Conservation (phyloP, 2,797 vertebrate species). For the Heteromormyrus szaboi region DNA sequence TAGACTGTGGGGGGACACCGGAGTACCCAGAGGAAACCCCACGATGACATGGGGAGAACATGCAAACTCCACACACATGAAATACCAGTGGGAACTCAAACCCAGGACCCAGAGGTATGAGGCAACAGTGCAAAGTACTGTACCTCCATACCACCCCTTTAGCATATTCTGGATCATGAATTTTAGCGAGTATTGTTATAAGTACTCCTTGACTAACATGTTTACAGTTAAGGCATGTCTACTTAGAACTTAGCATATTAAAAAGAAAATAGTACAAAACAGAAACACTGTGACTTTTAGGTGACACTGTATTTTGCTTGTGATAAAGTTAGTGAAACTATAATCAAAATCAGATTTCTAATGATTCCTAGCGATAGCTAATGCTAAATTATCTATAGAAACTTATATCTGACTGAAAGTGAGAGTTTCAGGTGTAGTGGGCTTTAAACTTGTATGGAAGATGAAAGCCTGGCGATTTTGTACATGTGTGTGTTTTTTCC, state of each 20-base stretch:
- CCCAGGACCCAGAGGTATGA: not conserved
- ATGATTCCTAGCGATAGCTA: not conserved
- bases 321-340: not conserved
- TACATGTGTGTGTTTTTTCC: not conserved
- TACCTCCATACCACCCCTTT: not conserved
- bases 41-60: not conserved
- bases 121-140: not conserved
- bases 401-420: not conserved
- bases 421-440: not conserved
- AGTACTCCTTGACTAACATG: not conserved
- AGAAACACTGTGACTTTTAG: not conserved
- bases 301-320: not conserved
- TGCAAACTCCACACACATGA: not conserved
- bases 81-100: not conserved
- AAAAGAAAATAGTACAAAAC: not conserved
- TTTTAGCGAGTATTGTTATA: not conserved
- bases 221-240: not conserved
- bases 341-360: not conserved
- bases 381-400: not conserved
- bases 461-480: not conserved
- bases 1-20: not conserved
- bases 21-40: not conserved
- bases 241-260: not conserved
- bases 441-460: not conserved
- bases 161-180: not conserved